Base-by-base conservation (phyloP, 2,797 vertebrate species). In the Melanotaenia boesemani region DNA sequence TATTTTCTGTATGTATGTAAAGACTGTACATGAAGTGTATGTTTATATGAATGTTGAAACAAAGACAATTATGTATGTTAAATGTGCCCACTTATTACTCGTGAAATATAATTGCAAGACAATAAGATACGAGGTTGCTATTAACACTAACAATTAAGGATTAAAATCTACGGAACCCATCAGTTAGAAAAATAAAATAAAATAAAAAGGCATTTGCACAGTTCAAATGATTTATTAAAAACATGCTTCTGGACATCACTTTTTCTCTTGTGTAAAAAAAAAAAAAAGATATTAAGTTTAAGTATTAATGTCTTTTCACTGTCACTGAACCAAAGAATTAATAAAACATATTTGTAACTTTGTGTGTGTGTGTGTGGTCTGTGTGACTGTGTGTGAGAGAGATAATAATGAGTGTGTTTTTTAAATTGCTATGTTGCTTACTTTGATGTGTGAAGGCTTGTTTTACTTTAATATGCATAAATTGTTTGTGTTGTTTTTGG, bases 1-100 rank as follows among this genome's bases (percentile, higher is more conserved):
- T 67, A 52, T 81, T 54, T 80, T 65, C 71, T 76, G 78, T 86
- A 77, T 67, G 41, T 80, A 73, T 81, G 72, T 86, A 88, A 83
- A 75, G 41, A 80, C 20, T 86, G 82, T 88, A 85, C 59, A 88
- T 74, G 39, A 78, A 70, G 28, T 76, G 41, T 81, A 24, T 83
- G 6, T 87, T 69, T 83, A 75, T 72, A 83, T 88, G 70, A 78
- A 83, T 84, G 69, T 79, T 80, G 70, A 78, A 78, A 67, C 3
- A 37, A 76, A 81, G 68, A 56, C 75, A 86, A 50, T 18, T 32
- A 16, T 72, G 67, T 76, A 34, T 79, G 12, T 72, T 63, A 44
- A 41, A 62, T 39, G 32, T 70, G 37, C 41, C 67, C 11, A 30
- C 16, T 56, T 20, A 52, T 56, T 36, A 77, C 15, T 16, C 4